Evolutionary conservation across 2,113 vertebrate genomes (phyloP).

Genomic region (Gracilinanus agilis): DNA sequence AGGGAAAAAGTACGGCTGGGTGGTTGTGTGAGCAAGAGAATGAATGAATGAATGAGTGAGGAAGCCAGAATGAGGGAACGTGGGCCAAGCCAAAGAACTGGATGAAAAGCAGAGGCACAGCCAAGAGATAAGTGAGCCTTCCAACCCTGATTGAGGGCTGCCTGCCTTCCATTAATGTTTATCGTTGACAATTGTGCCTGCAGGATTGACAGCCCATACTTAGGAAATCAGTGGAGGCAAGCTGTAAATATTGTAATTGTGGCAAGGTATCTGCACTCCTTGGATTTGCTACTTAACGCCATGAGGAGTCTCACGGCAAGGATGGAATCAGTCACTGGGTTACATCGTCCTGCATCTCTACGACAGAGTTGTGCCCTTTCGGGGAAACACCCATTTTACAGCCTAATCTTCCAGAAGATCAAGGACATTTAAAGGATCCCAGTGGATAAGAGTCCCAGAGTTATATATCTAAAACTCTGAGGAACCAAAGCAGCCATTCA

Average conservation of each 20-base stretch:
- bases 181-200: slow-evolving; percentile 44
- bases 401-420: background rate
- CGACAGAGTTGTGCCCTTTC: background rate
- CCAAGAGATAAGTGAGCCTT: slow-evolving; percentile 68
- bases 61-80: background rate
- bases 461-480: background rate
- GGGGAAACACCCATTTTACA: background rate
- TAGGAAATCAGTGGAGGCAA: slow-evolving; percentile 67
- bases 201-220: slow-evolving; percentile 61
- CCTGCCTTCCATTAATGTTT: slow-evolving; percentile 57
- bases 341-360: background rate
- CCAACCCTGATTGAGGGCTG: slow-evolving; percentile 63
- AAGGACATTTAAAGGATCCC: background rate
- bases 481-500: background rate
- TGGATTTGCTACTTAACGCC: slow-evolving; percentile 49
- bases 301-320: slow-evolving; percentile 40
- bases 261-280: slow-evolving; percentile 47
- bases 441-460: background rate
- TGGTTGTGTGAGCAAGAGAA: background rate
- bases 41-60: background rate
- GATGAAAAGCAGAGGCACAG: background rate
- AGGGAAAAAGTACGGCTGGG: background rate
- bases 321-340: slow-evolving; percentile 34
- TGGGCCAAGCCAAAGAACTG: background rate
- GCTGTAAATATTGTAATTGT: slow-evolving; percentile 75